Evolutionary conservation across 1,140 invertebrate genomes (phyloP).

Genomic region (Aphidius ervi): DNA sequence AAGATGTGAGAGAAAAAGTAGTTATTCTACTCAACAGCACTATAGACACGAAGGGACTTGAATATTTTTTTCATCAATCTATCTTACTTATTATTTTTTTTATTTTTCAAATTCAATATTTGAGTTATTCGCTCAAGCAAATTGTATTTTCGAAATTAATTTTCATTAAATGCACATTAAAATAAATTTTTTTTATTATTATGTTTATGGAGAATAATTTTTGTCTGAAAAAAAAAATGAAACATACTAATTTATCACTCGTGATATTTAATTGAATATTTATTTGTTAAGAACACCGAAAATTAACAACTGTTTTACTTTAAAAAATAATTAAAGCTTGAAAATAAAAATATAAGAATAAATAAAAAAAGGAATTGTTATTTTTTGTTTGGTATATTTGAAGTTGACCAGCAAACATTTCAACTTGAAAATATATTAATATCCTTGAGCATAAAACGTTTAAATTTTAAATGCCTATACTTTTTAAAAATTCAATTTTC

Average conservation of each 20-base stretch:
- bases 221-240: no score
- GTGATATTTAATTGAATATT: neutral
- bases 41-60: conserved; percentile 10
- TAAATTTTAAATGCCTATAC: conserved; percentile 1
- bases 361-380: no score
- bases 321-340: conserved; percentile 13
- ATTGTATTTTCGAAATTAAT: no score
- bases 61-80: neutral
- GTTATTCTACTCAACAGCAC: conserved; percentile 2
- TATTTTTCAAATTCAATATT: no score
- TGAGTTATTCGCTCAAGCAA: no score
- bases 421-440: conserved; percentile 2
- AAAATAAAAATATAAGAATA: neutral
- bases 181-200: no score
- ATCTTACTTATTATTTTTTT: neutral
- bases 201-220: no score
- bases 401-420: neutral
- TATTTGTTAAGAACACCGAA: conserved; percentile 20
- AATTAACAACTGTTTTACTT: conserved; percentile 12
- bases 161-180: no score
- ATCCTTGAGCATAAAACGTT: no score
- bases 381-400: no score
- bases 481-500: conserved; percentile 2
- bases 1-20: conserved; percentile 9
- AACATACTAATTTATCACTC: no score